Percentiles rank a stretch among this genome's conserved stretches.
These are phyloP conservation scores for Volucella bombylans DNA, from an alignment of 2,888 invertebrate genomes.

Conservation along the genomic window DNA sequence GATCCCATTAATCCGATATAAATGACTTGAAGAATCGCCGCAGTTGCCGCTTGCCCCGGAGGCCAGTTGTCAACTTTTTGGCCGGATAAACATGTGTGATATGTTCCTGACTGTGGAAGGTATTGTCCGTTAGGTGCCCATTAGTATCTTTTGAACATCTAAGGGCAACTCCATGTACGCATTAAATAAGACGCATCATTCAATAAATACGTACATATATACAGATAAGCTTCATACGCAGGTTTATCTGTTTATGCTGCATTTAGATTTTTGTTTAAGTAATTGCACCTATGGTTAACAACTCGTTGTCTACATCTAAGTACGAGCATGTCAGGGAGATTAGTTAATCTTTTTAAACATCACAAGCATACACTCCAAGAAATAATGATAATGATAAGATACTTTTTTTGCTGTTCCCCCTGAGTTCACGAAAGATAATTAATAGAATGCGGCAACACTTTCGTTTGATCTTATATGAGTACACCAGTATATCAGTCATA, in stretches of 20 bases:
- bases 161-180: constrained; percentile 49
- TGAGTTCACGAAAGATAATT: no score
- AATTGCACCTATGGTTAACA: constrained; percentile 40
- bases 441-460: no score
- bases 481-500: no score
- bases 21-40: constrained; percentile 54
- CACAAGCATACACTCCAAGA: neutral
- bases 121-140: constrained; percentile 49
- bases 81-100: constrained; percentile 16
- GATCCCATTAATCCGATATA: constrained; percentile 68
- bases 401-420: no score
- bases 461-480: no score
- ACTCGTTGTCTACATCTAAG: constrained; percentile 53
- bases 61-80: constrained; percentile 59
- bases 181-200: constrained; percentile 35
- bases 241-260: neutral
- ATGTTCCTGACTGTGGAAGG: constrained; percentile 26
- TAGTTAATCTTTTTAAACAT: constrained; percentile 38
- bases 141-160: constrained; percentile 61
- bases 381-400: no score
- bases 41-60: constrained; percentile 35
- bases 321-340: constrained; percentile 24
- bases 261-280: constrained; percentile 23
- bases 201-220: constrained; percentile 10
- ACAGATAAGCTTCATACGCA: neutral